Conservation (phyloP, 2,888 invertebrate genomes). For the Orthosia incerta region DNA sequence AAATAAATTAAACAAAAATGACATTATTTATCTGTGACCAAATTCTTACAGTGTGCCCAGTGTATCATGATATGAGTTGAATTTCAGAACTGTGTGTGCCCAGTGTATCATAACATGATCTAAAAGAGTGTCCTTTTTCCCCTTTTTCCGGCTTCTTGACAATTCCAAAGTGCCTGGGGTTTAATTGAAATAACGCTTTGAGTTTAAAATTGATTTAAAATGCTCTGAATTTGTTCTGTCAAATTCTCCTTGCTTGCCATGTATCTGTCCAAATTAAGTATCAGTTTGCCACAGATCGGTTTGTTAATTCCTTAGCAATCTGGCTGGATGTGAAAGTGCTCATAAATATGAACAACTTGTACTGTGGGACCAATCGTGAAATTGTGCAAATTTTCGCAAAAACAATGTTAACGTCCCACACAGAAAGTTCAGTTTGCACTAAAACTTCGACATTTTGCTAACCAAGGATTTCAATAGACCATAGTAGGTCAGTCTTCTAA, state of each 20-base stretch:
- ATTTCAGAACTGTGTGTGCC: neutral
- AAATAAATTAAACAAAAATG: neutral
- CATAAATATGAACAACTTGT: neutral
- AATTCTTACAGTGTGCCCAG: conserved; percentile 2
- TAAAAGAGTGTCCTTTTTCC: no score
- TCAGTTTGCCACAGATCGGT: neutral
- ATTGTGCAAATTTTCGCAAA: neutral
- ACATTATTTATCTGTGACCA: neutral
- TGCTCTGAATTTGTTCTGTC: neutral
- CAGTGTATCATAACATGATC: no score
- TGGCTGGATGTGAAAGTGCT: neutral
- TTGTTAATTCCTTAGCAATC: neutral
- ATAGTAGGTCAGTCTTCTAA: neutral
- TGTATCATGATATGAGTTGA: neutral
- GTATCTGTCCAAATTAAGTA: neutral
- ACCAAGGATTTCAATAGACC: neutral
- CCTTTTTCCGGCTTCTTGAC: no score
- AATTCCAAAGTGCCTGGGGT: no score
- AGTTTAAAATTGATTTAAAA: neutral
- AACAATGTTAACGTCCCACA: neutral
- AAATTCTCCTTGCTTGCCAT: no score
- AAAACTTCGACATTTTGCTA: neutral
- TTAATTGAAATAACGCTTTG: no score
- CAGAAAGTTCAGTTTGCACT: neutral
- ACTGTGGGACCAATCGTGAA: neutral